These are phyloP conservation scores for Tromatobia lineatoria DNA, from an alignment of 2,888 invertebrate species.

Conservation along the genomic window DNA sequence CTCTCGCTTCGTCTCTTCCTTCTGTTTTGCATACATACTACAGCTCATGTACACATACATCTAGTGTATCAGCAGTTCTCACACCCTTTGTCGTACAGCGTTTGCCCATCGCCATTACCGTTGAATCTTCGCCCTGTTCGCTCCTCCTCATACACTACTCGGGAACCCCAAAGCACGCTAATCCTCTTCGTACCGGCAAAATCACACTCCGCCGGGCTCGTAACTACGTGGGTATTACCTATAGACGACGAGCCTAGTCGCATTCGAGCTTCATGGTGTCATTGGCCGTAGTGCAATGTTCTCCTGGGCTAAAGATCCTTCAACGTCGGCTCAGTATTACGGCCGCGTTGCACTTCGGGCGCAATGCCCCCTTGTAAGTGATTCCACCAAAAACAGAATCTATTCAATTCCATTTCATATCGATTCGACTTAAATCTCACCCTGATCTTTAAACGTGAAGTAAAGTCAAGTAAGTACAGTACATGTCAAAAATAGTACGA, in stretches of 20 bases:
- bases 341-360: slow-evolving; percentile 65
- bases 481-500: too few species aligned
- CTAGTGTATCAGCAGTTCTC: slow-evolving; percentile 21
- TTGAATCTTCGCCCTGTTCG: slow-evolving; percentile 53
- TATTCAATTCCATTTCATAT: too few species aligned
- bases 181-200: slow-evolving; percentile 77
- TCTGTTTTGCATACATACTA: not conserved
- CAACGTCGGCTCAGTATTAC: slow-evolving; percentile 72
- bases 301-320: slow-evolving; percentile 68
- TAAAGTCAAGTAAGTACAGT: too few species aligned
- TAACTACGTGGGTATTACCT: not conserved
- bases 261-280: slow-evolving; percentile 33
- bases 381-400: too few species aligned
- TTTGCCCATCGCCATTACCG: slow-evolving; percentile 65
- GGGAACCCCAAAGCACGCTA: slow-evolving; percentile 70
- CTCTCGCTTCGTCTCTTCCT: slow-evolving; percentile 18
- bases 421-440: too few species aligned
- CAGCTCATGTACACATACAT: too few species aligned
- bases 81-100: slow-evolving; percentile 12
- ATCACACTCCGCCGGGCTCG: slow-evolving; percentile 70
- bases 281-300: slow-evolving; percentile 10
- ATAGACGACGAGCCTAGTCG: slow-evolving; percentile 47
- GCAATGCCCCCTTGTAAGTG: slow-evolving; percentile 3
- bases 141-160: slow-evolving; percentile 42
- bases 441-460: too few species aligned